Evolutionary conservation across 2,797 vertebrate species (phyloP), one percentile per base, ranked within the genome.

Genomic region (Diplodus sargus): DNA sequence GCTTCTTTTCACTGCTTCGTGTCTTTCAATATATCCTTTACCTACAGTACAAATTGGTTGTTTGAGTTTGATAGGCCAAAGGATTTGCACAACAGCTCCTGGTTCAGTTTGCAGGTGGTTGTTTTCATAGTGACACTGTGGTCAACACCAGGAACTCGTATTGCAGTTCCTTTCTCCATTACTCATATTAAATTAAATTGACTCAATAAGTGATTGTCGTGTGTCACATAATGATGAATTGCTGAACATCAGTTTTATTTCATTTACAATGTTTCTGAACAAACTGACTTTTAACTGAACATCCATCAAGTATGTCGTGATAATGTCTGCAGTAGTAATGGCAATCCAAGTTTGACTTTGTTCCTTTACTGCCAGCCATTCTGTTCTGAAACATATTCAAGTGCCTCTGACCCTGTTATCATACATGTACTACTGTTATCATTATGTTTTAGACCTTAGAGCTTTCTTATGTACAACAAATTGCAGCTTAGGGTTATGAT

Each of bases 351-450:
- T 65, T 54, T 22, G 12, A 22, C 11, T 20, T 39, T 49, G 7
- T 30, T 47, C 76, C 58, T 42, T 70, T 22, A 45, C 25, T 59
- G 16, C 20, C 59, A 70, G 45, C 16, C 69, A 59, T 52, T 69
- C 74, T 82, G 16, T 34, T 75, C 47, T 60, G 60, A 14, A 15
- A 65, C 10, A 45, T 28, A 22, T 12, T 78, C 13, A 92, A 93
- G 92, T 92, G 91, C 93, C 92, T 93, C 74, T 85, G 45, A 78
- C 62, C 63, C 74, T 53, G 25, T 76, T 83, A 74, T 74, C 78
- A 77, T 60, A 79, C 57, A 28, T 23, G 42, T 62, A 75, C 73
- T 86, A 70, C 84, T 87, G 76, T 83, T 78, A 4, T 68, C 70
- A 28, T 47, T 72, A 30, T 85, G 49, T 45, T 22, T 57, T 25